Conservation (phyloP, 2,888 invertebrate species). For the Alsophila aescularia region DNA sequence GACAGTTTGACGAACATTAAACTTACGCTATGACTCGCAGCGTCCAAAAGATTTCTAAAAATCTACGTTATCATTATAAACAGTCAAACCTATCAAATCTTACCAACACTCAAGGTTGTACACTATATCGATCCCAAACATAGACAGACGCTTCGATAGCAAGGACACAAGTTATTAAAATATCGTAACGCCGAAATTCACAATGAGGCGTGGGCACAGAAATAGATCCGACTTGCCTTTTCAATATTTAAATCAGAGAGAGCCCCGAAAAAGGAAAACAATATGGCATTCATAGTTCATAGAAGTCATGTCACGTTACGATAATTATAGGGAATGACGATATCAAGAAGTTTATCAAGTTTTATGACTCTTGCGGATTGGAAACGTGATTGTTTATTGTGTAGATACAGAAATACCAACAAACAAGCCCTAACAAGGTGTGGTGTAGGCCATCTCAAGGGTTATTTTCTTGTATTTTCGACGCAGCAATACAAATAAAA, state of each 20-base stretch:
- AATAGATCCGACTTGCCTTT: conserved; percentile 15
- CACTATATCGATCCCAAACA: conserved; percentile 19
- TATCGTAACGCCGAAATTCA: conserved; percentile 16
- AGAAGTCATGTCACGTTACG: not conserved
- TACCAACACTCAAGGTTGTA: not conserved
- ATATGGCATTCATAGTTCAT: not conserved
- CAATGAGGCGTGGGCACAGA: conserved; percentile 18
- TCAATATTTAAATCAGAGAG: not conserved
- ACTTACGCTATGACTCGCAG: too few species aligned
- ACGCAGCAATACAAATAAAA: too few species aligned
- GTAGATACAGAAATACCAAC: not conserved
- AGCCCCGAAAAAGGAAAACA: conserved; percentile 8
- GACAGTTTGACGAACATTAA: too few species aligned
- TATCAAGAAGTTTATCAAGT: conserved; percentile 1
- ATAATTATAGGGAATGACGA: conserved; percentile 5
- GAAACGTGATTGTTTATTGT: not conserved
- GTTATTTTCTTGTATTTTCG: too few species aligned
- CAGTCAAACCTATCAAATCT: too few species aligned
- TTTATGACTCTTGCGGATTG: not conserved
- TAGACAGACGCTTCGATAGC: conserved; percentile 18
- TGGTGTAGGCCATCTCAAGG: too few species aligned
- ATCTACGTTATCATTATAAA: not conserved
- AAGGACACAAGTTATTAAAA: conserved; percentile 11
- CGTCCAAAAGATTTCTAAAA: not conserved
- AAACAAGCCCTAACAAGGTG: not conserved